A percentile compares a stretch with the other conserved stretches of the same genome.
phyloP scores from a whole-genome alignment of 2,797 vertebrate genomes.

The Macropus fuliginosus region DNA sequence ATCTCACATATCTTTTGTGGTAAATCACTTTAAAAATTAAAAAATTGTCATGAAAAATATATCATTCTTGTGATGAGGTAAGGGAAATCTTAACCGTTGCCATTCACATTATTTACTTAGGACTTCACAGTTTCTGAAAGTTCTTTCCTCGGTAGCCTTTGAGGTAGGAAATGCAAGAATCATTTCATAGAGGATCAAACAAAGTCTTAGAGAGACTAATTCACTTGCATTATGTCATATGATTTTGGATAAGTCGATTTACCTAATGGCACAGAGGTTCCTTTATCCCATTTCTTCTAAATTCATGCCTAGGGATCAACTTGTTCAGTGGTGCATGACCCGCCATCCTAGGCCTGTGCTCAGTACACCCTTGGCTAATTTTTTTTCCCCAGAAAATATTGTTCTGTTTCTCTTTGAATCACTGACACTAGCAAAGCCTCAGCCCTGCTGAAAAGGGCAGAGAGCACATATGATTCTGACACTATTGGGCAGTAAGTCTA shows the following conservation, averaged over 20 bases:
- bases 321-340: neutral
- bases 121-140: neutral
- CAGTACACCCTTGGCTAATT: neutral
- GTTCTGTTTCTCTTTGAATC: neutral
- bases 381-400: neutral
- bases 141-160: neutral
- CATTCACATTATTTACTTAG: neutral
- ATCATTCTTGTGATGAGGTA: neutral
- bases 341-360: neutral
- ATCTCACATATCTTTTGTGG: neutral
- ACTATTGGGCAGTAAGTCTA: neutral
- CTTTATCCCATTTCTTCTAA: neutral
- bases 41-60: neutral
- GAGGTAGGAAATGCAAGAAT: neutral
- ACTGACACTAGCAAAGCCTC: slow-evolving; percentile 1
- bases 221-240: neutral
- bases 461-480: neutral
- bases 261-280: neutral
- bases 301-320: neutral
- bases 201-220: neutral
- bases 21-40: neutral
- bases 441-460: neutral
- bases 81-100: neutral
- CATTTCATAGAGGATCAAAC: neutral
- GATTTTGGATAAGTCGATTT: neutral